phyloP scores from a whole-genome alignment of 2,888 invertebrate species.

The Pachliopta kotzebuea region DNA sequence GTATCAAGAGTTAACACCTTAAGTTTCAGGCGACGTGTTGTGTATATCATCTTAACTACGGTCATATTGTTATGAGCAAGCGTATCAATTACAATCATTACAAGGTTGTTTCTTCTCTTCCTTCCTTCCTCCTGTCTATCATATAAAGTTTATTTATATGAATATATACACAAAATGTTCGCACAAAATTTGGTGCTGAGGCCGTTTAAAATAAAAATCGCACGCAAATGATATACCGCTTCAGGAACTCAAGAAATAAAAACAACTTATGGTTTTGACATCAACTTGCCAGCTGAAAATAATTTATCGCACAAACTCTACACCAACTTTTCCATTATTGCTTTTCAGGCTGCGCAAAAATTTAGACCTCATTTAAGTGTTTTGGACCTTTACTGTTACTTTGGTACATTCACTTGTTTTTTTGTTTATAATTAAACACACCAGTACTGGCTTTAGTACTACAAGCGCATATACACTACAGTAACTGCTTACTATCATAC shows the following conservation, averaged over 20 bases:
- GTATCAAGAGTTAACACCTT: too few species aligned
- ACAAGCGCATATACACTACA: too few species aligned
- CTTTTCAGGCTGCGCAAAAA: constrained; percentile 15
- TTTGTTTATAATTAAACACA: background rate
- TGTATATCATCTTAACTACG: too few species aligned
- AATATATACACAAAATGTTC: background rate
- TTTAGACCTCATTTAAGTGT: background rate
- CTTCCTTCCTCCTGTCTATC: too few species aligned
- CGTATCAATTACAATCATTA: too few species aligned
- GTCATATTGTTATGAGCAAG: too few species aligned
- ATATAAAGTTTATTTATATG: too few species aligned
- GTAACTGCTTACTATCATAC: too few species aligned
- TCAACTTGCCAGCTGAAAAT: constrained; percentile 45
- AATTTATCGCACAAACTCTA: constrained; percentile 47
- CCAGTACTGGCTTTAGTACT: too few species aligned
- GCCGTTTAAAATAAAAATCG: constrained; percentile 16
- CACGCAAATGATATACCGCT: constrained; percentile 22
- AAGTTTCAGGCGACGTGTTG: too few species aligned
- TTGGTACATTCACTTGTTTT: background rate
- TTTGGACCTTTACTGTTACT: background rate
- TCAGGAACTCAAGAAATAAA: constrained; percentile 29
- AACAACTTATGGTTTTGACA: constrained; percentile 36
- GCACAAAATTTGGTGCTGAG: constrained; percentile 1
- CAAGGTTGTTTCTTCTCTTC: too few species aligned
- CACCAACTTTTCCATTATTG: constrained; percentile 35